These are phyloP conservation scores for Lithophane ornitopus DNA, from an alignment of 2,888 invertebrate species.

Conservation along the genomic window DNA sequence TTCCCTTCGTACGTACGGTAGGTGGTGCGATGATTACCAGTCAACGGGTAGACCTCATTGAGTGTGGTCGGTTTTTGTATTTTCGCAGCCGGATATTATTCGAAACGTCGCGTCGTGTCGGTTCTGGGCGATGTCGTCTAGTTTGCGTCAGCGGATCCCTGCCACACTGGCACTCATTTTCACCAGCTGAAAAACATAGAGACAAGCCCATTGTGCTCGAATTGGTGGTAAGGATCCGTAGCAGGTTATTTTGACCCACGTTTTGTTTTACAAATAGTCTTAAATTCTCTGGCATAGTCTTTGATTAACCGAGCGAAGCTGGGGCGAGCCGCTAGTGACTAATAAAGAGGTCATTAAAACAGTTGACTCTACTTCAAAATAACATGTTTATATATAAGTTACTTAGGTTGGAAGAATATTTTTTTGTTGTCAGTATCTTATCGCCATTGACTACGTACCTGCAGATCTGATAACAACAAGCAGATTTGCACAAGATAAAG, in stretches of 20 bases:
- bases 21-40: background rate
- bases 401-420: slow-evolving; percentile 9
- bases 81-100: background rate
- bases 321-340: background rate
- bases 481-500: slow-evolving; percentile 40
- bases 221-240: too few species aligned
- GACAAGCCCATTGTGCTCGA: background rate
- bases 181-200: background rate
- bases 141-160: background rate
- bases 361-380: slow-evolving; percentile 4
- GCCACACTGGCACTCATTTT: background rate
- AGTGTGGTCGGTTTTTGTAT: background rate
- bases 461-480: slow-evolving; percentile 26
- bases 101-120: background rate
- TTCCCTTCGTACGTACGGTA: background rate
- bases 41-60: background rate
- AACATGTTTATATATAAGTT: background rate
- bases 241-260: background rate
- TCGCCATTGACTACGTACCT: slow-evolving; percentile 63
- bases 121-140: background rate
- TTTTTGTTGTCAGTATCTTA: slow-evolving; percentile 58
- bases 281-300: background rate
- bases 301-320: background rate
- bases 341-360: slow-evolving; percentile 18
- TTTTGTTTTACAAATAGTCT: background rate